These are phyloP conservation scores for Clamator glandarius DNA, from an alignment of 2,797 vertebrate genomes.

Conservation along the genomic window DNA sequence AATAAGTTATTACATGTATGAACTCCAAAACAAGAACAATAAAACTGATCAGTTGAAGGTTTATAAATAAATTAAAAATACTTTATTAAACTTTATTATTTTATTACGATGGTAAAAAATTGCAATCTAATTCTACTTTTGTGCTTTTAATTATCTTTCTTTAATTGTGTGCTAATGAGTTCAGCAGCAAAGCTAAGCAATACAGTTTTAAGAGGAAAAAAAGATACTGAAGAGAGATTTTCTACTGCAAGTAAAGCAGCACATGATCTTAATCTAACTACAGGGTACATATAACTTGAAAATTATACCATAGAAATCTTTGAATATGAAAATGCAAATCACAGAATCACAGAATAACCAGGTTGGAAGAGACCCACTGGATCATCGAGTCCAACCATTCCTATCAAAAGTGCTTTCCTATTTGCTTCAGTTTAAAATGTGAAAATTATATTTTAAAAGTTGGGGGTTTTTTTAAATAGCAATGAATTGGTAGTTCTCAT, in stretches of 20 bases:
- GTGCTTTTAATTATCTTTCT: conserved; percentile 5
- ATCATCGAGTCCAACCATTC: too few species aligned
- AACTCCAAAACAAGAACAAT: not conserved
- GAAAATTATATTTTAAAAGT: not conserved
- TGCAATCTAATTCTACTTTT: not conserved
- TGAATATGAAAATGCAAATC: not conserved
- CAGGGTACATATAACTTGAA: not conserved
- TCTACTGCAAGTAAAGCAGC: not conserved
- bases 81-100: not conserved
- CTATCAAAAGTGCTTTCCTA: too few species aligned
- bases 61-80: not conserved
- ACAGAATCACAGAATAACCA: too few species aligned
- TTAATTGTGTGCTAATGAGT: not conserved
- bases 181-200: not conserved
- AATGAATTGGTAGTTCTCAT: not conserved
- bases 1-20: rapidly evolving
- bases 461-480: not conserved
- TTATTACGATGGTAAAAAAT: not conserved
- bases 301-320: not conserved
- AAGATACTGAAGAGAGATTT: not conserved
- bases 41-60: not conserved
- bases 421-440: not conserved
- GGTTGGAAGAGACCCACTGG: too few species aligned
- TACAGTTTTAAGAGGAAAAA: not conserved
- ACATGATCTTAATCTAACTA: not conserved